A percentile compares a stretch with the other conserved stretches of the same genome.
Conservation (phyloP, 2,888 invertebrate genomes). For the Macropis europaea region DNA sequence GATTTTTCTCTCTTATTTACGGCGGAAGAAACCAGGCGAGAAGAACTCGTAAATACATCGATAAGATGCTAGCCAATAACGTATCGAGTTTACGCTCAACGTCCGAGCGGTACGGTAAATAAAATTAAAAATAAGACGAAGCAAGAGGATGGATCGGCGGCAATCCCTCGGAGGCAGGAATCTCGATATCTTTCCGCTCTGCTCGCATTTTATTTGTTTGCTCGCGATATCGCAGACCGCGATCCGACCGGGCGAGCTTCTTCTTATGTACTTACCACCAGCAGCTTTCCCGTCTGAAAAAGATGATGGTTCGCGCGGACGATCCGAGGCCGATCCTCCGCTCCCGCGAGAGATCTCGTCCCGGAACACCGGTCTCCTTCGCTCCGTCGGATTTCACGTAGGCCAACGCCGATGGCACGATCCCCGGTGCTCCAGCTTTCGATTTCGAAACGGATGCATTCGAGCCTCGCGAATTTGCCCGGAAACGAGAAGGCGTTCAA, state of each 20-base stretch:
- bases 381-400: neutral
- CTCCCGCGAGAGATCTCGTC: conserved; percentile 44
- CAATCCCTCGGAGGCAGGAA: conserved; percentile 22
- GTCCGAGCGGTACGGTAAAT: conserved; percentile 52
- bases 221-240: conserved; percentile 42
- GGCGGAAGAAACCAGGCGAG: conserved; percentile 31
- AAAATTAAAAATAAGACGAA: conserved; percentile 57
- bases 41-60: conserved; percentile 52
- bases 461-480: too few species aligned
- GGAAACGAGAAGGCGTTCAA: too few species aligned
- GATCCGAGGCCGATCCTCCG: conserved; percentile 13
- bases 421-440: too few species aligned
- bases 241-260: conserved; percentile 36
- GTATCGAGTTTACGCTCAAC: conserved; percentile 54
- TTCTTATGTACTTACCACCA: neutral
- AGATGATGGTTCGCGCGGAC: conserved; percentile 27
- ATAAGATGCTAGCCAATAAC: conserved; percentile 54
- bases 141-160: conserved; percentile 6
- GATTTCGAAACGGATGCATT: too few species aligned
- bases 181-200: conserved; percentile 44
- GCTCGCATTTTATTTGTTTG: conserved; percentile 56
- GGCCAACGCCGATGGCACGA: too few species aligned
- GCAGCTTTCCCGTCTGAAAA: conserved; percentile 9
- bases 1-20: conserved; percentile 39
- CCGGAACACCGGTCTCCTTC: neutral